phyloP scores from a whole-genome alignment of 2,888 invertebrate species.

The Phymatocera aterrima region DNA sequence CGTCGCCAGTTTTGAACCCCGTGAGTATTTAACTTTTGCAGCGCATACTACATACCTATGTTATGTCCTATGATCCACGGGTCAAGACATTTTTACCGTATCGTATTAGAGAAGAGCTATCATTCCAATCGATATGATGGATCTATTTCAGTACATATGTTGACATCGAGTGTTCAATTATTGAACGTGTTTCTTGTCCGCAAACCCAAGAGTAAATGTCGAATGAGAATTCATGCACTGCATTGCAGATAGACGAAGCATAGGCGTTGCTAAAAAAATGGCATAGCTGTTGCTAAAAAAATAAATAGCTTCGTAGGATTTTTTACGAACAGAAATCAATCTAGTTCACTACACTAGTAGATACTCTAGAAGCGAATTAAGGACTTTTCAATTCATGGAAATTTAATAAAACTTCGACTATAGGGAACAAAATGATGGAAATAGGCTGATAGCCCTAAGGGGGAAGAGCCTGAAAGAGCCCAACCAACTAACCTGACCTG shows the following conservation, averaged over 20 bases:
- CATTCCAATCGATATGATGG: not conserved
- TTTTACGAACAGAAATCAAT: not conserved
- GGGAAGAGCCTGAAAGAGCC: too few species aligned
- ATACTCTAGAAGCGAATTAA: not conserved
- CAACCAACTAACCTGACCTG: too few species aligned
- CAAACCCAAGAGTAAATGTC: not conserved
- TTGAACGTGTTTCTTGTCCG: not conserved
- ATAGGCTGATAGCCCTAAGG: too few species aligned
- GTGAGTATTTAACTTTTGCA: conserved; percentile 30
- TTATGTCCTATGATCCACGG: too few species aligned
- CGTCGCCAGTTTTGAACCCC: conserved; percentile 37
- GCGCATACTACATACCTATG: too few species aligned
- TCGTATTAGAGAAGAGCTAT: not conserved
- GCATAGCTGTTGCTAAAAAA: not conserved
- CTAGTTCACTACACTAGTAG: not conserved
- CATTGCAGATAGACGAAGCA: not conserved
- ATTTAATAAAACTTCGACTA: too few species aligned
- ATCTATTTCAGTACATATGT: not conserved
- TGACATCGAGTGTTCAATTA: not conserved
- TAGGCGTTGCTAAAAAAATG: not conserved
- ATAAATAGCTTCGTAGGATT: not conserved
- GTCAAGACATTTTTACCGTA: not conserved
- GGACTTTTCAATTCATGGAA: too few species aligned
- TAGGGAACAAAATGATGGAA: not conserved
- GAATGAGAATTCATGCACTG: not conserved